Evolutionary conservation across 1,140 invertebrate species (phyloP), one percentile per base, ranked within the genome.

Genomic region (Leptinotarsa undecemlineata): DNA sequence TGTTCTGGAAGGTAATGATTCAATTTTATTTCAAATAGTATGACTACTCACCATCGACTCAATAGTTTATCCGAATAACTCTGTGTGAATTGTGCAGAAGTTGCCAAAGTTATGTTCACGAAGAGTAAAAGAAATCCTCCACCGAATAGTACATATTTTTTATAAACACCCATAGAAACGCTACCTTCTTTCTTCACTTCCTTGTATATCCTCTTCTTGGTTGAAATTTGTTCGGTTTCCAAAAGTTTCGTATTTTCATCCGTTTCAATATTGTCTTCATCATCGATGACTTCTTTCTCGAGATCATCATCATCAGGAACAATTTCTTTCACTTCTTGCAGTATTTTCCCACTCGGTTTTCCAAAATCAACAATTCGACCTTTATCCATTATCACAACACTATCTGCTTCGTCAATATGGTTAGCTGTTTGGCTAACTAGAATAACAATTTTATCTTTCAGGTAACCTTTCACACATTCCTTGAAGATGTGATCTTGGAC

Each of bases 401-500:
- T 88, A 79, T 95, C 91, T 3, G 93, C 94, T 66, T 90, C 88
- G 81, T 92, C 91, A 6, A 97, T 86, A 80, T 94, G 95, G 81
- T 95, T 93, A 71, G 96, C 85, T 83, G 97, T 95, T 94, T 33
- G 95, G 94, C 47, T 95, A 91, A 68, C 95, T 85, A 83, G 88
- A 62, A 97, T 88, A 0, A 91, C 85, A 3, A 93, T 91, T 79
- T 94, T 91, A 21, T 89, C 85, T 21, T 90, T 88, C 74, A 96
- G 85, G 82, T 92, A 91, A 4, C 90, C 90, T 68, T 84, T 87
- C 63, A 94, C 90, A 76, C 91, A 92, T 70, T 93, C 88, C 66
- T 92, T 89, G 80, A 95, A 96, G 74, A 96, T 87, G 82, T 95
- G 91, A 72, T 91, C 90, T n/a, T 93, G 92, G 2, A 95, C 94